Base-by-base conservation (phyloP, 2,888 invertebrate species). In the Hydropsyche betteni region DNA sequence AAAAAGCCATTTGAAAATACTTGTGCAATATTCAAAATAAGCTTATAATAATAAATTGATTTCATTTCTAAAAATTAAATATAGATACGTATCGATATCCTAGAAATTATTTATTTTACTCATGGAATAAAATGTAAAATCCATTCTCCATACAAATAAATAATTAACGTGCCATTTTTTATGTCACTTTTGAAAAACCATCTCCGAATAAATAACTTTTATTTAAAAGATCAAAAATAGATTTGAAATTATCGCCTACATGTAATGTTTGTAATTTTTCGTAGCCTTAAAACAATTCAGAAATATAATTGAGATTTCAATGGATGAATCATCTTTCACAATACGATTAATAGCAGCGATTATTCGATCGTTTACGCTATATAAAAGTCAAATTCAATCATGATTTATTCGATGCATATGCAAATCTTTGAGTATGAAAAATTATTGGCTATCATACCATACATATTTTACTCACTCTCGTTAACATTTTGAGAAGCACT, bases 81-180 rank as follows among this genome's bases (percentile, higher is more conserved):
- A 68, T n/a, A 68, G 10, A 44, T 68, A n/a, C 38, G 36, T 44
- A 68, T 14, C 6, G 34, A 68, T 61, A 38, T 38, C 38, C 68
- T 44, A 5, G 44, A 68, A 38, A 68, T 44, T 34, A 68, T 36
- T 68, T 68, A 5, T 24, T 24, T 24, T 24, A 24, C 24, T 24
- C 24, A 2, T 24, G 24, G 2, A 24, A 24, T 24, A 24, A 24
- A 24, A 2, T 24, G 24, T 2, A 24, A 24, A 24, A 24, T 24
- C 24, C 1, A 24, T 24, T 14, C 2, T 38, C 68, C 6, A 68
- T 68, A 38, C 68, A 36, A 68, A 68, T 68, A 68, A 68, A 68
- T 61, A 71, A 71, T 69, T 75, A 75, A 69, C 51, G 68, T 72
- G 75, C 72, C 75, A 75, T 75, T 75, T 24, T 24, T 24, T 24